Evolutionary conservation across 2,888 invertebrate species (phyloP).

Genomic region (Halocaridina rubra): DNA sequence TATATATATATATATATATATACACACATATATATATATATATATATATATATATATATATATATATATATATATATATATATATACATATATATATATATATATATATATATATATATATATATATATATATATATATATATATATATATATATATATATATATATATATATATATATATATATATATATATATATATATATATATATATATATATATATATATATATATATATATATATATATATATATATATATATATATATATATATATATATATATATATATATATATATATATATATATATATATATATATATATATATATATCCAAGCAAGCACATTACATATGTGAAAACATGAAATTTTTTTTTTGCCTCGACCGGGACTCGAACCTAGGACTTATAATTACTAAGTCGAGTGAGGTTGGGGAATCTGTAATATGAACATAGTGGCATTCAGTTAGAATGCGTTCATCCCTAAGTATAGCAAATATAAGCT

Average conservation of each 20-base stretch:
- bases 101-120: slow-evolving; percentile 4
- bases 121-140: slow-evolving; percentile 1
- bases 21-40: neutral
- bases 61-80: neutral
- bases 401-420: too few species aligned
- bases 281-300: neutral
- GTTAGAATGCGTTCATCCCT: too few species aligned
- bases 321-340: neutral
- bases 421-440: too few species aligned
- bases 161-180: slow-evolving; percentile 1
- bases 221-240: neutral
- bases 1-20: slow-evolving; percentile 8
- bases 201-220: slow-evolving; percentile 1
- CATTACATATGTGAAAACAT: neutral
- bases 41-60: slow-evolving; percentile 8
- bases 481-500: too few species aligned
- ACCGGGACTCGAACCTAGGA: too few species aligned
- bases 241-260: slow-evolving; percentile 8
- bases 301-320: neutral
- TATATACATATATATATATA: neutral
- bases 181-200: slow-evolving; percentile 4
- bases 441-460: too few species aligned
- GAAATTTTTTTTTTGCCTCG: too few species aligned
- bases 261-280: slow-evolving; percentile 8
- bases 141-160: slow-evolving; percentile 8